Percentiles rank a stretch among this genome's conserved stretches.
phyloP scores from a whole-genome alignment of 2,113 vertebrate genomes.

The Mellivora capensis region DNA sequence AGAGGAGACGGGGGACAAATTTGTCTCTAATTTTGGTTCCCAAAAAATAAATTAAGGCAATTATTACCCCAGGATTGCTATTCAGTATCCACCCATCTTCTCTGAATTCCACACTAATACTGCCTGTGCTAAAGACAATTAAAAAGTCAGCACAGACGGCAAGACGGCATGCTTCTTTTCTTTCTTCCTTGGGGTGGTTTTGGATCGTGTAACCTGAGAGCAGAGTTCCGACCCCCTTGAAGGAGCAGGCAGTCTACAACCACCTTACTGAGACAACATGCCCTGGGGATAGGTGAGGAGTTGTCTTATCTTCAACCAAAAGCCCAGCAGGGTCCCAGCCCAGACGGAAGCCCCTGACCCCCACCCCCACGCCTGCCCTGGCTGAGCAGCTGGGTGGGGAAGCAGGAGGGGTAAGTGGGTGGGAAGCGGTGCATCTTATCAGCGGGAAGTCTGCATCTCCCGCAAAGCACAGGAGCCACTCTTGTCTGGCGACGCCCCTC shows the following conservation, averaged over 20 bases:
- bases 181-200: not conserved
- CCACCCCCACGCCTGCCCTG: no score
- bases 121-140: not conserved
- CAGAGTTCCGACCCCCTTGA: not conserved
- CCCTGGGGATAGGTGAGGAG: fast-evolving
- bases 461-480: not conserved
- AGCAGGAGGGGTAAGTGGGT: fast-evolving
- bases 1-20: slow-evolving; percentile 35
- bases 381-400: fast-evolving
- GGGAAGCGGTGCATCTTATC: fast-evolving
- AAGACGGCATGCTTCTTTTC: fast-evolving
- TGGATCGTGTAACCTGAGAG: not conserved
- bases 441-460: fast-evolving
- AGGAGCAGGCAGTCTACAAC: not conserved
- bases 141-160: not conserved
- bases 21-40: slow-evolving; percentile 53
- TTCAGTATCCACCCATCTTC: not conserved
- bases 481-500: not conserved
- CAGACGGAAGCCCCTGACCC: fast-evolving
- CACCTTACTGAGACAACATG: fast-evolving
- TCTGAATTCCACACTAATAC: not conserved
- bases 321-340: not conserved
- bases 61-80: slow-evolving; percentile 25
- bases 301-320: not conserved
- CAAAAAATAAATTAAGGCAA: slow-evolving; percentile 60